phyloP scores from a whole-genome alignment of 2,113 vertebrate species.

The Picathartes gymnocephalus region DNA sequence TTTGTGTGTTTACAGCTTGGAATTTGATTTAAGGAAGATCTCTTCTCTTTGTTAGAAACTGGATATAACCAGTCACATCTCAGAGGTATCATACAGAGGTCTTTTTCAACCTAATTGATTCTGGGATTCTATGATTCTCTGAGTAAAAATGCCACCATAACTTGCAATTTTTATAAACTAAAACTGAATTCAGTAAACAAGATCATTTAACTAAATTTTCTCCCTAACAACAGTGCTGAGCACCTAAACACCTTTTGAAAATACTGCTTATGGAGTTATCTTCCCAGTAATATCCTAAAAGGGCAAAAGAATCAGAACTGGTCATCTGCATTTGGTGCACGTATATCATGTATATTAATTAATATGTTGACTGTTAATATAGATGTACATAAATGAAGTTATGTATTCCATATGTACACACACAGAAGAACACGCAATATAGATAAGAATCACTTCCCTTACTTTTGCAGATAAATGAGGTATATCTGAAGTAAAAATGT shows the following conservation, averaged over 20 bases:
- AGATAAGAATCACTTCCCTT: fast-evolving
- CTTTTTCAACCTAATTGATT: neutral
- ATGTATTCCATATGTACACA: neutral
- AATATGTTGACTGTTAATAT: neutral
- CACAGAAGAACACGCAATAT: neutral
- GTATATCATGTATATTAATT: neutral
- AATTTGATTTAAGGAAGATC: neutral
- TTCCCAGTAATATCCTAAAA: neutral
- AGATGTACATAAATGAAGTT: neutral
- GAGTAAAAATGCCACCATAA: neutral
- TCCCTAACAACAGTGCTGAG: neutral
- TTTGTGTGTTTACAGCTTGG: neutral
- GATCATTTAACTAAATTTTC: neutral
- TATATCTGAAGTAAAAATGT: neutral
- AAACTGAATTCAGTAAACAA: neutral
- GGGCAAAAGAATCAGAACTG: neutral
- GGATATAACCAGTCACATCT: neutral
- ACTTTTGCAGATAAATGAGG: neutral
- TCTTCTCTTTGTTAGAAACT: neutral
- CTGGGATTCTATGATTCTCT: neutral
- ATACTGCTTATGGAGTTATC: neutral
- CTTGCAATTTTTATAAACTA: neutral
- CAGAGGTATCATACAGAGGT: neutral
- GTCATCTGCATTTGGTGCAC: fast-evolving
- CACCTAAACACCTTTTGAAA: neutral